Percentiles rank a stretch among this genome's conserved stretches.
These are phyloP conservation scores for Troides oblongomaculatus DNA, from an alignment of 2,888 invertebrate species.

Conservation along the genomic window DNA sequence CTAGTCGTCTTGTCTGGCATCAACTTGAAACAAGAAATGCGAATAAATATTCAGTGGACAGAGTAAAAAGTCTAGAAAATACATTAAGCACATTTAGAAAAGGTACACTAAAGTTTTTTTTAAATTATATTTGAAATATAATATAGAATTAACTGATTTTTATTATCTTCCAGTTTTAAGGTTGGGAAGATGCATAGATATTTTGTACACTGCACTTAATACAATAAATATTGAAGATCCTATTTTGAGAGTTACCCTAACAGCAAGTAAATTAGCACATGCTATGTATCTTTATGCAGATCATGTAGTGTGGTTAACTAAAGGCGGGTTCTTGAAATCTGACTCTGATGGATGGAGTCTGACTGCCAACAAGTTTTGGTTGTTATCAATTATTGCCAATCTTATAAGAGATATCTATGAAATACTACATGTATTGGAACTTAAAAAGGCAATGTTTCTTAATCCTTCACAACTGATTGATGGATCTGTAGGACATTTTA, in stretches of 20 bases:
- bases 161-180: slow-evolving; percentile 85
- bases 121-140: not conserved
- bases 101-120: slow-evolving; percentile 79
- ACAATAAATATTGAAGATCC: slow-evolving; percentile 86
- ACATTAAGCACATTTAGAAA: slow-evolving; percentile 92
- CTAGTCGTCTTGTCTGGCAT: slow-evolving; percentile 89
- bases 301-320: slow-evolving; percentile 91
- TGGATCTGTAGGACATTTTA: slow-evolving; percentile 48
- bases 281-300: slow-evolving; percentile 90
- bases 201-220: slow-evolving; percentile 86
- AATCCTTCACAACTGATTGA: slow-evolving; percentile 64
- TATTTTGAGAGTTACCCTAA: slow-evolving; percentile 84
- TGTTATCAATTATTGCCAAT: slow-evolving; percentile 89
- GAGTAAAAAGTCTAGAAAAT: slow-evolving; percentile 89
- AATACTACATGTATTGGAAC: slow-evolving; percentile 82
- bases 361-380: slow-evolving; percentile 90
- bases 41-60: slow-evolving; percentile 84
- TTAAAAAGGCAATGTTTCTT: slow-evolving; percentile 60
- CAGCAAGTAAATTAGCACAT: slow-evolving; percentile 88
- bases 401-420: slow-evolving; percentile 92
- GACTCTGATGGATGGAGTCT: slow-evolving; percentile 88
- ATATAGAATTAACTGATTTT: not conserved
- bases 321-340: slow-evolving; percentile 84
- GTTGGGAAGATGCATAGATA: slow-evolving; percentile 91
- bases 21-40: slow-evolving; percentile 82